Conservation (phyloP, 2,113 vertebrate genomes). For the Macrotus californicus region DNA sequence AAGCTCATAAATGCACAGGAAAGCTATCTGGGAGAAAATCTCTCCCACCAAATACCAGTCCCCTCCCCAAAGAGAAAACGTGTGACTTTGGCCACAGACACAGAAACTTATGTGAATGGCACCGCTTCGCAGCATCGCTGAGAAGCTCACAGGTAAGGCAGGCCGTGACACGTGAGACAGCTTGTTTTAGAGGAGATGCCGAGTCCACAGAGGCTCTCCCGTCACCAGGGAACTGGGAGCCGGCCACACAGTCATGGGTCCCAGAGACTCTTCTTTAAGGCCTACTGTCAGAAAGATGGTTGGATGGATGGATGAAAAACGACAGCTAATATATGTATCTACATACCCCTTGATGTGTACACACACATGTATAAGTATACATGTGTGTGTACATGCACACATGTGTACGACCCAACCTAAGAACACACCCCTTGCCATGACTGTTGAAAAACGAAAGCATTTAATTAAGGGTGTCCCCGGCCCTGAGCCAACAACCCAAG, state of each 20-base stretch:
- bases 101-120: not conserved
- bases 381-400: not conserved
- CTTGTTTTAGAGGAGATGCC: not conserved
- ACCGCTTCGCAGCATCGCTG: not conserved
- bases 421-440: not conserved
- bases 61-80: not conserved
- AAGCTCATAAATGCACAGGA: not conserved
- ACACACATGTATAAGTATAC: fast-evolving
- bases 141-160: not conserved
- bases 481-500: not conserved
- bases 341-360: no score
- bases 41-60: not conserved
- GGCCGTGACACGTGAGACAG: not conserved
- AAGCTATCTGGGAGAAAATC: not conserved
- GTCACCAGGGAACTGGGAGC: not conserved
- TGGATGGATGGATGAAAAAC: not conserved
- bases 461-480: not conserved
- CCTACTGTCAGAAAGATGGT: not conserved
- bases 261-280: not conserved
- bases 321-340: no score
- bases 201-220: not conserved
- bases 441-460: not conserved
- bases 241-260: not conserved
- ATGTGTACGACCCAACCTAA: no score
- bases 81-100: not conserved